These are phyloP conservation scores for Hucho hucho DNA, from an alignment of 2,113 vertebrate genomes.

Conservation along the genomic window DNA sequence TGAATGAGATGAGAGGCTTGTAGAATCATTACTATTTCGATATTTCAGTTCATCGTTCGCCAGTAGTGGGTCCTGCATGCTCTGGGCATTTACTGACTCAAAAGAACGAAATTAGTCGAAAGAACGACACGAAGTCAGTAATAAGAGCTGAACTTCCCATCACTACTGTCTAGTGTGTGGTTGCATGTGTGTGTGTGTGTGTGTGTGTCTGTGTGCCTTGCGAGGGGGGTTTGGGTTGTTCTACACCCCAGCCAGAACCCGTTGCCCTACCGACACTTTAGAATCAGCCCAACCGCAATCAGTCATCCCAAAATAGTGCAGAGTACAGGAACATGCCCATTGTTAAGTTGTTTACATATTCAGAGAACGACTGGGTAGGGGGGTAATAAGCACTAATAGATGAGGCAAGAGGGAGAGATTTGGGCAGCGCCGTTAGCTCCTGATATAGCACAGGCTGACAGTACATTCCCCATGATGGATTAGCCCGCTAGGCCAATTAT, in stretches of 20 bases:
- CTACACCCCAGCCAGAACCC: too few species aligned
- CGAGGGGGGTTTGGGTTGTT: too few species aligned
- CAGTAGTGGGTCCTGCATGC: too few species aligned
- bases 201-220: too few species aligned
- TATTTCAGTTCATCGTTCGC: too few species aligned
- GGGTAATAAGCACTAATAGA: slow-evolving; percentile 14
- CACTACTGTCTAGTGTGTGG: too few species aligned
- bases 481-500: slow-evolving; percentile 54
- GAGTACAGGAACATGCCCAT: slow-evolving; percentile 30
- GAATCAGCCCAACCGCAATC: slow-evolving; percentile 38
- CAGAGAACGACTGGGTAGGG: slow-evolving; percentile 6
- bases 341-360: slow-evolving; percentile 61
- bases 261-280: slow-evolving; percentile 10
- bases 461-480: slow-evolving; percentile 57
- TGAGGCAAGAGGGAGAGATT: slow-evolving; percentile 33
- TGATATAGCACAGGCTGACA: slow-evolving; percentile 58
- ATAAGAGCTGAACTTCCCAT: too few species aligned
- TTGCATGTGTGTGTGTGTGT: neutral
- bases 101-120: too few species aligned
- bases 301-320: slow-evolving; percentile 35
- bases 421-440: slow-evolving; percentile 28
- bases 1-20: too few species aligned
- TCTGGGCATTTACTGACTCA: too few species aligned
- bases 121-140: too few species aligned
- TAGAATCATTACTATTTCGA: too few species aligned